These are phyloP conservation scores for Sesia apiformis DNA, from an alignment of 2,888 invertebrate species.

Conservation along the genomic window DNA sequence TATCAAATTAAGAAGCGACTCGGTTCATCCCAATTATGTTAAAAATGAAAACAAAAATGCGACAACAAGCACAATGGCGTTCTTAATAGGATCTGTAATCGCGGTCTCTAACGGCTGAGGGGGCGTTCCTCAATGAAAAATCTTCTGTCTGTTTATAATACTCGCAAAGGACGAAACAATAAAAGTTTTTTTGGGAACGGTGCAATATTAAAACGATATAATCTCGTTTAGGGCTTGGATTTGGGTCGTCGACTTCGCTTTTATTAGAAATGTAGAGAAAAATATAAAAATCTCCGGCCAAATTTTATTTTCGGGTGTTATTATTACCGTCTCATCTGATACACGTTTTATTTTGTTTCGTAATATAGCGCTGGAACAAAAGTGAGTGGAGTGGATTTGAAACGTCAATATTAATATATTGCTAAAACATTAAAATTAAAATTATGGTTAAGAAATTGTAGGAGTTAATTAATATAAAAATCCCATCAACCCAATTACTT, in stretches of 20 bases:
- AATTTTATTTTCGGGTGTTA: constrained; percentile 49
- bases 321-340: constrained; percentile 51
- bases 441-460: too few relatives aligned
- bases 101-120: constrained; percentile 35
- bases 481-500: too few relatives aligned
- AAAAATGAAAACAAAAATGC: constrained; percentile 48
- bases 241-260: constrained; percentile 45
- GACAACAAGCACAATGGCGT: constrained; percentile 39
- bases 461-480: too few relatives aligned
- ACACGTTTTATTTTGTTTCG: constrained; percentile 37
- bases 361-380: constrained; percentile 18
- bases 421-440: too few relatives aligned
- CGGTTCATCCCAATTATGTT: constrained; percentile 56
- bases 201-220: constrained; percentile 65
- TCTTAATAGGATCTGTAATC: constrained; percentile 59
- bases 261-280: constrained; percentile 53
- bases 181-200: constrained; percentile 51
- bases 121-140: constrained; percentile 57
- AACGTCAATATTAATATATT: too few relatives aligned
- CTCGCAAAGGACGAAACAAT: constrained; percentile 52
- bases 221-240: constrained; percentile 45
- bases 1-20: constrained; percentile 48
- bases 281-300: constrained; percentile 40
- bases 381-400: constrained; percentile 1
- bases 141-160: constrained; percentile 52